Evolutionary conservation across 2,888 invertebrate species (phyloP).

Genomic region (Chrysolina americana): DNA sequence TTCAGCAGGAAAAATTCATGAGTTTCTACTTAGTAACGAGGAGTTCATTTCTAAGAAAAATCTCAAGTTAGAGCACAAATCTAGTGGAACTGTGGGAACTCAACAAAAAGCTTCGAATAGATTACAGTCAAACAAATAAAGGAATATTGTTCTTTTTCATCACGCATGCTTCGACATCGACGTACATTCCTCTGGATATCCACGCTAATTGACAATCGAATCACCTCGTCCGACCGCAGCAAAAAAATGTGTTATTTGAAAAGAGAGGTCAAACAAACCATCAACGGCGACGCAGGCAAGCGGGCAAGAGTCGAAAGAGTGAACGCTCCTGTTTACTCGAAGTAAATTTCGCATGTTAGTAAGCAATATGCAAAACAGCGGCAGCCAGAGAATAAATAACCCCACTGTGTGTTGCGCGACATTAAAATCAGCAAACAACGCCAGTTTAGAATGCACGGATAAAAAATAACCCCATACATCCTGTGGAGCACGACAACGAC

Average conservation of each 20-base stretch:
- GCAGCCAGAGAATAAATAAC: conserved; percentile 60
- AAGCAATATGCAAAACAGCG: conserved; percentile 55
- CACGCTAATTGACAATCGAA: not conserved
- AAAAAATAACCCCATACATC: conserved; percentile 61
- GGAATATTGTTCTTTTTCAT: too few species aligned
- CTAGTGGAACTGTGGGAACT: too few species aligned
- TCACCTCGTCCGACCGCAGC: not conserved
- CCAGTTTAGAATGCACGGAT: conserved; percentile 58
- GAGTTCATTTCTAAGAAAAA: too few species aligned
- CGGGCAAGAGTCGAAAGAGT: not conserved
- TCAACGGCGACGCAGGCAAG: not conserved
- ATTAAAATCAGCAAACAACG: conserved; percentile 64
- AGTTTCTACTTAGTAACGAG: too few species aligned
- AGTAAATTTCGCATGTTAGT: conserved; percentile 54
- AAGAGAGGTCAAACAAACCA: conserved; percentile 12
- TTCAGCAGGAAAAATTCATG: too few species aligned
- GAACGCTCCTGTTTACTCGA: conserved; percentile 35
- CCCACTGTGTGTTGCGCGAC: conserved; percentile 60
- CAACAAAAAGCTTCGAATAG: too few species aligned
- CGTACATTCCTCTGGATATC: not conserved
- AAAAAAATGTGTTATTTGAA: not conserved
- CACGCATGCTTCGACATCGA: not conserved
- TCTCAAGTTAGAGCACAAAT: too few species aligned
- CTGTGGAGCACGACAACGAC: conserved; percentile 59
- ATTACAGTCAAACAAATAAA: too few species aligned